A percentile compares a stretch with the other conserved stretches of the same genome.
Evolutionary conservation across 2,113 vertebrate genomes (phyloP).

Genomic region (Apistogramma diplotaenia): DNA sequence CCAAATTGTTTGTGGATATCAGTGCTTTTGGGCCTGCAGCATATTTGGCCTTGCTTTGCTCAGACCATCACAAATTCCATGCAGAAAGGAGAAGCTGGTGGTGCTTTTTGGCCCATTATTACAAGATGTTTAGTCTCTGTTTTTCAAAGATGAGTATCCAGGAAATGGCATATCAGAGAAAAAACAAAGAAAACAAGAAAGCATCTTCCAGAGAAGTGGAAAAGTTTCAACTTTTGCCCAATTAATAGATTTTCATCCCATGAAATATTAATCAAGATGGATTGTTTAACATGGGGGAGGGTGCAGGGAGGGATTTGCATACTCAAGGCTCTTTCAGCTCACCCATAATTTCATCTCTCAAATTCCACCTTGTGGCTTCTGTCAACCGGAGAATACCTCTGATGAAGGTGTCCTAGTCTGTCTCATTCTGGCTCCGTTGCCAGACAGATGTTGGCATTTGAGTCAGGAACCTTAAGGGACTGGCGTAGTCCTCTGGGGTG

Average conservation of each 20-base stretch:
- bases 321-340: conserved; percentile 50
- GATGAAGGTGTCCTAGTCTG: conserved; percentile 68
- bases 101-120: conserved; percentile 18
- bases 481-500: conserved; percentile 58
- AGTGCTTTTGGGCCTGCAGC: conserved; percentile 49
- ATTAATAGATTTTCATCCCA: conserved; percentile 57
- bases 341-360: conserved; percentile 64
- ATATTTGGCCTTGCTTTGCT: conserved; percentile 39
- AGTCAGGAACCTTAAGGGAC: conserved; percentile 71
- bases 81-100: conserved; percentile 16
- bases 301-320: conserved; percentile 59
- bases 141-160: conserved; percentile 52
- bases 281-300: conserved; percentile 49
- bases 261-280: conserved; percentile 68
- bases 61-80: conserved; percentile 41
- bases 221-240: conserved; percentile 36
- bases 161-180: conserved; percentile 34
- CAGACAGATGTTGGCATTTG: conserved; percentile 79
- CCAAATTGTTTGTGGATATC: conserved; percentile 54
- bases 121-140: conserved; percentile 39
- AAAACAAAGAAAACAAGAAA: not conserved
- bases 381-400: conserved; percentile 71
- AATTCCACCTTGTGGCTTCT: conserved; percentile 72
- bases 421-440: conserved; percentile 59
- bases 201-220: conserved; percentile 18